Base-by-base conservation (phyloP, 2,888 invertebrate genomes). In the Linnaemya tessellans region DNA sequence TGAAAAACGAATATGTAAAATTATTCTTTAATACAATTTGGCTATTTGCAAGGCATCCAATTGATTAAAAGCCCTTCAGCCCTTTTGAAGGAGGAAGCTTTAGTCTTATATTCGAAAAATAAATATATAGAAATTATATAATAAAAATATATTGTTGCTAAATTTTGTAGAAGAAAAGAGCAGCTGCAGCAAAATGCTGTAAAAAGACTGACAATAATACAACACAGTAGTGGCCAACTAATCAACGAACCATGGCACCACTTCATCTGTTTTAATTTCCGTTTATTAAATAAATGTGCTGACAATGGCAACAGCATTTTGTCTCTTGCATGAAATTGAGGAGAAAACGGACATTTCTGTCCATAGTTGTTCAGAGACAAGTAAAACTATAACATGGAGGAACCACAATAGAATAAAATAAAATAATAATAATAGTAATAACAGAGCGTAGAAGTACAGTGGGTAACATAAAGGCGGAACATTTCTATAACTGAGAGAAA, bases 191-290 rank as follows among this genome's bases (percentile, higher is more conserved):
- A 85, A 35, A 46, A 56, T 9, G 2, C n/a, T 58, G 18, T 38
- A 68, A 64, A 10, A 51, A 38, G 46, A 46, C 30, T 75, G n/a
- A 67, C 65, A 60, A 64, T 11, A 38, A 43, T n/a, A 65, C 84
- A 81, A 46, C 74, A 74, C 68, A 60, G 20, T 43, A 60, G 77
- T 74, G 73, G 78, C 68, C 78, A 85, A 79, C 74, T 70, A 82
- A 81, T 75, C 79, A 85, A 79, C 81, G 81, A 85, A 79, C 84
- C 81, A 74, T 85, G 78, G 65, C 79, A 82, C 58, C 78, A 85
- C 74, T 75, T 84, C 81, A 78, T 81, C 81, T 79, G 74, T 79
- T 79, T 79, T 79, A 81, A 79, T 79, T 79, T 85, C 74, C 73
- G 68, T 74, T 85, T 82, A 74, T 56, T 70, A 74, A 70, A 46